These are phyloP conservation scores for Notodonta ziczac DNA, from an alignment of 2,888 invertebrate genomes.

Conservation along the genomic window DNA sequence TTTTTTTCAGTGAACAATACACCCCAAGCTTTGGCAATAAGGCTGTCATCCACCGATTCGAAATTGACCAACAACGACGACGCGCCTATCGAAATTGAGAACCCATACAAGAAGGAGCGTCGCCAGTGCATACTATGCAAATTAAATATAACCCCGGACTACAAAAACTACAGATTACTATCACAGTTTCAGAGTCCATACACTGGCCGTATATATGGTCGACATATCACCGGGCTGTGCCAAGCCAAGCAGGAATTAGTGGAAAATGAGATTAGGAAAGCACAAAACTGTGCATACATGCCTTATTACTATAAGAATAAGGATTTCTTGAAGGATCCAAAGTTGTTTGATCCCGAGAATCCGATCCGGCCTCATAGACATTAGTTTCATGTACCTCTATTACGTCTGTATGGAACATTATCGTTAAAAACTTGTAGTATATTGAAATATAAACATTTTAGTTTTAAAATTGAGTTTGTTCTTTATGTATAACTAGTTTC, in stretches of 20 bases:
- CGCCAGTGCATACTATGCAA: conserved; percentile 93
- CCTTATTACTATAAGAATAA: conserved; percentile 91
- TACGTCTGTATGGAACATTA: too few relatives aligned
- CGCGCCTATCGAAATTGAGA: conserved; percentile 86
- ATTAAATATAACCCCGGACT: conserved; percentile 91
- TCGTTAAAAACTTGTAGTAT: too few relatives aligned
- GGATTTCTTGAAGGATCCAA: conserved; percentile 93
- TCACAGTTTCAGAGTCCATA: conserved; percentile 98
- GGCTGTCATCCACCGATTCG: conserved; percentile 49
- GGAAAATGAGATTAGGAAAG: conserved; percentile 89
- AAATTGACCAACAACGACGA: conserved; percentile 51
- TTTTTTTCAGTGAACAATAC: conserved; percentile 55
- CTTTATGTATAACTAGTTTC: too few relatives aligned
- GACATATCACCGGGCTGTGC: conserved; percentile 97
- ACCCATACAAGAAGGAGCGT: conserved; percentile 92
- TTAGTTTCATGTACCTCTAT: conserved; percentile 16
- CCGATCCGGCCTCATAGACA: conserved; percentile 92
- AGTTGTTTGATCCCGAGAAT: conserved; percentile 94
- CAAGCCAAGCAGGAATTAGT: conserved; percentile 90
- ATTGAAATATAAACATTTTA: too few relatives aligned
- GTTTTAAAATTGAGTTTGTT: too few relatives aligned
- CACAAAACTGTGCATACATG: conserved; percentile 93
- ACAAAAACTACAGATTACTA: conserved; percentile 95
- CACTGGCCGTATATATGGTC: conserved; percentile 96
- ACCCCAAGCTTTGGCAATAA: conserved; percentile 45